These are phyloP conservation scores for Channa maculata DNA, from an alignment of 2,113 vertebrate species.

Conservation along the genomic window DNA sequence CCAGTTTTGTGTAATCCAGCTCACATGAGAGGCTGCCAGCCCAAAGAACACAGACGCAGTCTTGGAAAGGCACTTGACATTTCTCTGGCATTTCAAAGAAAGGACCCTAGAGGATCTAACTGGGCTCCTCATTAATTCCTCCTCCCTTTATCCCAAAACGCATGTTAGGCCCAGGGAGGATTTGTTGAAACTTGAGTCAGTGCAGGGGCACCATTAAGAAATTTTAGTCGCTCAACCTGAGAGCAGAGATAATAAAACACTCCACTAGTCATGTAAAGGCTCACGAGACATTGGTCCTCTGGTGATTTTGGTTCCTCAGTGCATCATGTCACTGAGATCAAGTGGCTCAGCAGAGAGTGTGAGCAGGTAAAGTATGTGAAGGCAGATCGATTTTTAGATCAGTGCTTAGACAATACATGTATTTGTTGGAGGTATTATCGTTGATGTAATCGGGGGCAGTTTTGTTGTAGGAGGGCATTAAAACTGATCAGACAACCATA, in stretches of 20 bases:
- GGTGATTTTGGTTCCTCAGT: neutral
- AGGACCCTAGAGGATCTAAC: constrained; percentile 55
- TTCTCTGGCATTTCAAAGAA: constrained; percentile 74
- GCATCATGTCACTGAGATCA: neutral
- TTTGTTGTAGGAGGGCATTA: neutral
- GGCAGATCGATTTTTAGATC: neutral
- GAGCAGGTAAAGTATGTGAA: neutral
- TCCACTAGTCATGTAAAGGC: constrained; percentile 16
- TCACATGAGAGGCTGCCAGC: constrained; percentile 52
- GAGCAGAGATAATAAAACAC: constrained; percentile 51
- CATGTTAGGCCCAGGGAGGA: constrained; percentile 35
- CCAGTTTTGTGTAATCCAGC: constrained; percentile 62
- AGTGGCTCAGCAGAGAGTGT: neutral
- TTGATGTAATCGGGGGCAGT: neutral
- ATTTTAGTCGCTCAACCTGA: constrained; percentile 27
- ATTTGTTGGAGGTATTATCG: neutral
- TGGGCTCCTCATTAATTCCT: constrained; percentile 63
- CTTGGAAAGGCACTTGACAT: constrained; percentile 77
- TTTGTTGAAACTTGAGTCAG: constrained; percentile 46
- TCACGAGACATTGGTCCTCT: constrained; percentile 10
- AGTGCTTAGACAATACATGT: neutral
- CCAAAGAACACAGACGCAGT: constrained; percentile 50
- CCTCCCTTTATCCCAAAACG: constrained; percentile 44
- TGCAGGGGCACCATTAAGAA: constrained; percentile 27
- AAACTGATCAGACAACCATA: neutral